A percentile compares a stretch with the other conserved stretches of the same genome.
Evolutionary conservation across 2,888 invertebrate species (phyloP).

Genomic region (Euzophera pinguis): DNA sequence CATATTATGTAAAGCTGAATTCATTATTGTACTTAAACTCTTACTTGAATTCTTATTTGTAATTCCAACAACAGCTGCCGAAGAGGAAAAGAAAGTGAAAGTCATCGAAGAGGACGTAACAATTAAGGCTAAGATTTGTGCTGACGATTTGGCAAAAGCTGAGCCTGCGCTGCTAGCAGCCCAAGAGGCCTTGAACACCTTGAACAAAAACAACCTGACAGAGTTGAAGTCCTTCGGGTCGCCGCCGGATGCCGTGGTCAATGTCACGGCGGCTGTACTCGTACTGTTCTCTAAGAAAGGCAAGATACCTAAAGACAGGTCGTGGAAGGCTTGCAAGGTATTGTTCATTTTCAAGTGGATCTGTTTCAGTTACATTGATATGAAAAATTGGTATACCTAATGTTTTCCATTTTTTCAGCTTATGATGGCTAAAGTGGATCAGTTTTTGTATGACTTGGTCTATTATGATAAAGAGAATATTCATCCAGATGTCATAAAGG

Average conservation of each 20-base stretch:
- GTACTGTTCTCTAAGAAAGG: constrained; percentile 91
- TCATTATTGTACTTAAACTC: too few species aligned
- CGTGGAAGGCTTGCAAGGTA: constrained; percentile 94
- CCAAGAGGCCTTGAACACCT: constrained; percentile 92
- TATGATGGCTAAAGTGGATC: constrained; percentile 95
- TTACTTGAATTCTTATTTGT: background rate
- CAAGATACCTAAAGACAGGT: constrained; percentile 93
- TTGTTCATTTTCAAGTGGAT: background rate
- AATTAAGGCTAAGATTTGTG: constrained; percentile 91
- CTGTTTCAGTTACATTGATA: too few species aligned
- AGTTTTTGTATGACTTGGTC: constrained; percentile 89
- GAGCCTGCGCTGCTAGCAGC: constrained; percentile 95
- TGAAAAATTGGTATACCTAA: too few species aligned
- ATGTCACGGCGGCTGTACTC: constrained; percentile 92
- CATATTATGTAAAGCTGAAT: too few species aligned
- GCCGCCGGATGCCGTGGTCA: constrained; percentile 93
- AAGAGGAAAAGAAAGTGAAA: constrained; percentile 94
- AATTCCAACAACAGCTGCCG: constrained; percentile 73
- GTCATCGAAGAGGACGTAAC: constrained; percentile 93
- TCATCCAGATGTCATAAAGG: constrained; percentile 91
- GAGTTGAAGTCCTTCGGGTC: constrained; percentile 96
- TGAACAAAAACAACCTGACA: constrained; percentile 95
- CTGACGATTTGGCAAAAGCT: constrained; percentile 93
- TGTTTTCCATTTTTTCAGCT: constrained; percentile 51
- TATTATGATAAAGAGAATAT: constrained; percentile 97